Evolutionary conservation across 1,140 invertebrate species (phyloP), one percentile per base, ranked within the genome.

Genomic region (Lordiphosa mommai): DNA sequence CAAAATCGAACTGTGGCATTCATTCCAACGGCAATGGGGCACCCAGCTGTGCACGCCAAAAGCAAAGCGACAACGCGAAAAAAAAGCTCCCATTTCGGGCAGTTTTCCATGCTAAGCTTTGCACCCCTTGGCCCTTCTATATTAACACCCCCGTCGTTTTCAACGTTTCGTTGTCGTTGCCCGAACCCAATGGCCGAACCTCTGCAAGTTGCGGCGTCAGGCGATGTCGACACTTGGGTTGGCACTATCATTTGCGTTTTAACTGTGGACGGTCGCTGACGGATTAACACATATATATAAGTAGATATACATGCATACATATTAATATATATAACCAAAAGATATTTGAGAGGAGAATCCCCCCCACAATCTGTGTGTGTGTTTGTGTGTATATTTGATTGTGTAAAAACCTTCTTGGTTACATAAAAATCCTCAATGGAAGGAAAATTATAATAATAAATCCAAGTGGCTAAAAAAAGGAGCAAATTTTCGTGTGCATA

Each of bases 161-260:
- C 3, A 4, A 0, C 17, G 17, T 3, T 3, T 4, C 4, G 0
- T 4, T 17, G 16, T 17, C 16, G 16, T 17, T 17, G 3, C 1
- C 16, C 16, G 16, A 17, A 17, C 16, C 29, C 43, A 58, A 32
- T n/a, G 10, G 12, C 48, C 58, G 49, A 79, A 53, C 52, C 38
- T 57, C 34, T 72, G 71, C 63, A 80, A 32, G 53, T 53, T 34
- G 53, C 27, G 37, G 40, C 38, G 63, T 41, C 38, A 13, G 49
- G 59, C 55, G 38, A 47, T 41, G 49, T 56, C 47, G 36, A 47
- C 41, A 55, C 16, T 23, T 58, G 53, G 47, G 50, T 50, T 68
- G 68, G 68, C 76, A 88, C 86, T 80, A 80, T 84, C 87, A 88
- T 88, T 88, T 84, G 87, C 87, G 85, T 88, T 88, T 88, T 79